Evolutionary conservation across 2,888 invertebrate genomes (phyloP), one percentile per base, ranked within the genome.

Genomic region (Nymphalis polychloros): DNA sequence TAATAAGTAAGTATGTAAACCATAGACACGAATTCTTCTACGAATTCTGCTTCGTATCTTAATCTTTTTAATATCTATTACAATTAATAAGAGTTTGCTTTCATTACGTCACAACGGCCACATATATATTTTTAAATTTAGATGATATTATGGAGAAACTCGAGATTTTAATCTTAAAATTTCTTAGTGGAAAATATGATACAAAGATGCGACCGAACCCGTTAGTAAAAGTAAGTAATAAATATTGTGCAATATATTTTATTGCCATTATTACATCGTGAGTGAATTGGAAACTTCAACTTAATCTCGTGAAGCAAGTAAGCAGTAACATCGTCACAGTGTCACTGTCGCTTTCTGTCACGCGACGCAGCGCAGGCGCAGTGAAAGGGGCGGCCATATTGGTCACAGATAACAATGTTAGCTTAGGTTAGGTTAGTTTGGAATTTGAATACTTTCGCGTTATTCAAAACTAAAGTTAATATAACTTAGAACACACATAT

Each of bases 341-440:
- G 57, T 41, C 72, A 77, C 78, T 79, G 76, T 79, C 76, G 70
- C 78, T 77, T 78, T 79, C 78, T 76, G 79, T 79, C 79, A 76
- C 78, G 78, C 77, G 76, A 76, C 59, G 71, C 63, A 67, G 62
- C 71, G 75, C 67, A 31, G 27, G 46, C 47, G 46, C 47, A 72
- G 79, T 79, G 79, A 80, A 80, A 79, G 80, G 72, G 64, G 60
- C 71, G 55, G 55, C 55, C 70, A 69, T 68, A 63, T 65, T 71
- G 66, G 72, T 68, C 72, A 70, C 70, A 66, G 70, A 72, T 68
- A 68, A 57, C 20, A 60, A 35, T n/a, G 35, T 57, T 49, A 50
- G 53, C 67, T 57, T 64, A 53, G 53, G 64, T 64, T 67, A 64
- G 68, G 68, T 71, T 68, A 60, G 66, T 61, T 61, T 67, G 27